These are phyloP conservation scores for Aratinga solstitialis DNA, from an alignment of 2,797 vertebrate species.

Conservation along the genomic window DNA sequence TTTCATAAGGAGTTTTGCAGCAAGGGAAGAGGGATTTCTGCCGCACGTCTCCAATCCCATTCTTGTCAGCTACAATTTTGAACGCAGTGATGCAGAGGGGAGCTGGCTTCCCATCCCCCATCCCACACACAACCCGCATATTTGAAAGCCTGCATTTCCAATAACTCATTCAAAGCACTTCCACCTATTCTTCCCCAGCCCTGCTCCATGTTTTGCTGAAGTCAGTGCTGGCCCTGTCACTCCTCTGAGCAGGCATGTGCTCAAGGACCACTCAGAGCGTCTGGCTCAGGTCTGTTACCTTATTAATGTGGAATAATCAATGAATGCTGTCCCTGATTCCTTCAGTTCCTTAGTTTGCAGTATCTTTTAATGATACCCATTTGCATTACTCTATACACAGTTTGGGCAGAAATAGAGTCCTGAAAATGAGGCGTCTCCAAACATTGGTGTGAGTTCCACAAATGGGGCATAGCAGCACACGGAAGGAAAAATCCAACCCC, in stretches of 20 bases:
- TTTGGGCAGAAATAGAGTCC: neutral
- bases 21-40: neutral
- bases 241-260: neutral
- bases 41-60: rapidly evolving
- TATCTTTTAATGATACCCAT: neutral
- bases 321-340: neutral
- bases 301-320: neutral
- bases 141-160: neutral
- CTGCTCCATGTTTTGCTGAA: neutral
- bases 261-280: neutral
- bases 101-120: neutral
- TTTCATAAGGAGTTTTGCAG: neutral
- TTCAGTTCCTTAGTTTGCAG: neutral
- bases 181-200: neutral
- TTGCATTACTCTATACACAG: neutral
- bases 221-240: neutral
- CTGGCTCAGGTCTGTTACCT: neutral
- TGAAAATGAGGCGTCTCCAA: neutral
- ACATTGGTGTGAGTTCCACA: rapidly evolving
- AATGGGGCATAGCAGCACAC: rapidly evolving
- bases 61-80: neutral
- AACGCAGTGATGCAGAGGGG: neutral
- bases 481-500: neutral
- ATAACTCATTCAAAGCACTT: neutral
- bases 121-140: neutral